phyloP scores from a whole-genome alignment of 2,888 invertebrate species.

The Drosophila bunnanda region DNA sequence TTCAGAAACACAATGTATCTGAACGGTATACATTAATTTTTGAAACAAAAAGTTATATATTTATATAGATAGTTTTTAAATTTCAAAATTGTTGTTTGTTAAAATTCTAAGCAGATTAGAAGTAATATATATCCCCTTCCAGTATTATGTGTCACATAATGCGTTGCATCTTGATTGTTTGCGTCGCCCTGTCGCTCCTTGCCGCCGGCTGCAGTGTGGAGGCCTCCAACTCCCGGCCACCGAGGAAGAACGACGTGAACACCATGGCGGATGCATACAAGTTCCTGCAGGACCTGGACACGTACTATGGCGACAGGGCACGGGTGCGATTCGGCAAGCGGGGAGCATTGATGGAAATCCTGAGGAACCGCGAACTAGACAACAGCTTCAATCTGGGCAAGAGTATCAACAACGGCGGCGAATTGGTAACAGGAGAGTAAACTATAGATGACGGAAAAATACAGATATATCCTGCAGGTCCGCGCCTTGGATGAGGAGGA shows the following conservation, averaged over 20 bases:
- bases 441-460: neutral
- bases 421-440: constrained; percentile 47
- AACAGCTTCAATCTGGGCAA: constrained; percentile 68
- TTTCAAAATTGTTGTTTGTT: neutral
- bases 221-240: constrained; percentile 82
- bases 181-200: constrained; percentile 66
- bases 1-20: neutral
- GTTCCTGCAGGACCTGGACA: constrained; percentile 88
- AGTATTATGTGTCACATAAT: constrained; percentile 60
- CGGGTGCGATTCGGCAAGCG: constrained; percentile 86
- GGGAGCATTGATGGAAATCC: constrained; percentile 69
- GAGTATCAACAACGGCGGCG: constrained; percentile 45
- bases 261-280: constrained; percentile 89
- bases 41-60: neutral
- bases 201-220: constrained; percentile 68
- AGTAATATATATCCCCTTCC: neutral
- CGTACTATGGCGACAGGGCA: constrained; percentile 88
- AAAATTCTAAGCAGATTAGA: neutral
- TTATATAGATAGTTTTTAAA: neutral
- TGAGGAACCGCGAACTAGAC: constrained; percentile 77
- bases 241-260: constrained; percentile 85
- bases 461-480: constrained; percentile 40
- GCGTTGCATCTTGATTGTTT: constrained; percentile 69
- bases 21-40: neutral
- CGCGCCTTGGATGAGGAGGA: constrained; percentile 61